Conservation (phyloP, 1,140 invertebrate species). For the Aphelenchoides besseyi region DNA sequence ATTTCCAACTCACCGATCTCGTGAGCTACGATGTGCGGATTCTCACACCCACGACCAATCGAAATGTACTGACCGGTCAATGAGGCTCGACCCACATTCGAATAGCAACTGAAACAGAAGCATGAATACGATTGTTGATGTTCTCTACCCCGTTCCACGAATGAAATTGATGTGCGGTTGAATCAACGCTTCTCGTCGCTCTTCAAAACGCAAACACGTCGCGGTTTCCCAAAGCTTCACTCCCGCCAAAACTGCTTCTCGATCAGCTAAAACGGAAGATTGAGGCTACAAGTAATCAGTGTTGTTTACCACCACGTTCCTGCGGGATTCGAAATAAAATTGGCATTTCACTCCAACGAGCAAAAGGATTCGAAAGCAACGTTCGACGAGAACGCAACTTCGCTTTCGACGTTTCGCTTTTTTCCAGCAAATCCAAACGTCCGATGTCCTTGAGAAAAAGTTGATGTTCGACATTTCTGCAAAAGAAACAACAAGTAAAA, state of each 20-base stretch:
- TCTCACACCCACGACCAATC: slow-evolving; percentile 30
- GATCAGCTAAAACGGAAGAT: slow-evolving; percentile 27
- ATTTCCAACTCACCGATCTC: slow-evolving; percentile 28
- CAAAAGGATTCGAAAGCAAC: slow-evolving; percentile 20
- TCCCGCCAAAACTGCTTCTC: slow-evolving; percentile 20
- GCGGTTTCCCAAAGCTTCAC: slow-evolving; percentile 15
- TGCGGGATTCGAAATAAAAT: slow-evolving; percentile 22
- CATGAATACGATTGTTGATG: not conserved
- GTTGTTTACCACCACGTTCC: slow-evolving; percentile 17
- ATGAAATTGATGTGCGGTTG: slow-evolving; percentile 22
- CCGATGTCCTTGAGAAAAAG: slow-evolving; percentile 28
- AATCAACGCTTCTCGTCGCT: not conserved
- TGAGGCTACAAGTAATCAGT: not conserved
- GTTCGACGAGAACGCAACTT: slow-evolving; percentile 23
- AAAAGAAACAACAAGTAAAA: not conserved
- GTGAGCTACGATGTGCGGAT: slow-evolving; percentile 38
- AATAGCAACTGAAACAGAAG: slow-evolving; percentile 30
- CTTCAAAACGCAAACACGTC: slow-evolving; percentile 29
- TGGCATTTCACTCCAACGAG: slow-evolving; percentile 29
- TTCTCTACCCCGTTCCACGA: slow-evolving; percentile 25
- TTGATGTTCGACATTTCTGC: slow-evolving; percentile 32
- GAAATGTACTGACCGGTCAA: slow-evolving; percentile 26
- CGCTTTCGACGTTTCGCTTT: not conserved
- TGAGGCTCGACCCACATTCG: slow-evolving; percentile 26
- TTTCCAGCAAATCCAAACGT: slow-evolving; percentile 21